Evolutionary conservation across 2,113 vertebrate species (phyloP), one percentile per base, ranked within the genome.

Genomic region (Scolopax mira): DNA sequence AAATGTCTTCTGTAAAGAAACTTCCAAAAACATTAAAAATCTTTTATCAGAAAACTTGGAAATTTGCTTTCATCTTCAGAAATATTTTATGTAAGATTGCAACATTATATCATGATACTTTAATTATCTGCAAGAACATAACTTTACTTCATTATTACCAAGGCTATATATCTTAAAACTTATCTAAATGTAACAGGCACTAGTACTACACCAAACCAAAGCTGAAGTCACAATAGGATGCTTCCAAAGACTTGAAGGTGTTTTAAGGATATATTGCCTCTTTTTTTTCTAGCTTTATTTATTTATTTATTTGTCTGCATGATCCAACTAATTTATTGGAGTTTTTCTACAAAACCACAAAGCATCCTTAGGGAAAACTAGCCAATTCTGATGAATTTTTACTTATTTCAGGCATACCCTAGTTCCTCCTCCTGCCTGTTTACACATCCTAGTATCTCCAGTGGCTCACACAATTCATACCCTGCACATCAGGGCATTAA

Each of bases 401-500:
- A 15, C 9, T 71, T 41, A 16, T 23, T 89, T 83, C 21, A 27
- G 11, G 1, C 15, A 24, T 12, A 73, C 7, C 7, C 19, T 48
- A 2, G 1, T 37, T 94, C 11, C 4, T 93, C 5, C 11, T 80
- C 33, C 12, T 61, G 35, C 25, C 13, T 58, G 3, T 11, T 17
- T 18, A 30, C 9, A 19, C 13, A 39, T n/a, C 15, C 3, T 22
- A 69, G 1, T 4, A 77, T 37, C 28, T 69, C 23, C 52, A 72
- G 18, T 17, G 11, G 3, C n/a, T 83, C 25, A 35, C 69, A 10
- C 1, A 3, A 12, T 22, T 62, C 57, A n/a, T 10, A 74, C 4
- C 13, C 14, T 1, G 1, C 12, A 30, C 0, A 0, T n/a, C 8
- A 69, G 25, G 13, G 19, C 4, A 7, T 55, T 7, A 55, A 2